These are phyloP conservation scores for Euzetes globulus DNA, from an alignment of 2,888 invertebrate species.

Conservation along the genomic window DNA sequence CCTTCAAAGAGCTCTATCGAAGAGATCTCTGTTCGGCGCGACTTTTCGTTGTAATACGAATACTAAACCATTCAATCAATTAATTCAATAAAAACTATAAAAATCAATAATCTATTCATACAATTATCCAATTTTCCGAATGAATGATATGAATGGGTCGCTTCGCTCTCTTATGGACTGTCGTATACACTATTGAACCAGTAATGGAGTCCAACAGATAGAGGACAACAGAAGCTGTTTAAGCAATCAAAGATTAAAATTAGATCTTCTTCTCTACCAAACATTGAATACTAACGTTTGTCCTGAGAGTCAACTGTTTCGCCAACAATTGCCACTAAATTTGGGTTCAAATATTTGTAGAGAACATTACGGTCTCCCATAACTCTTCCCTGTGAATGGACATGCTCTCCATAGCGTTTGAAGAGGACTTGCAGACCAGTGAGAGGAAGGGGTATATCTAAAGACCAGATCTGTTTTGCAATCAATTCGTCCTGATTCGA, in stretches of 20 bases:
- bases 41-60: slow-evolving; percentile 85
- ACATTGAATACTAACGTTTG: slow-evolving; percentile 56
- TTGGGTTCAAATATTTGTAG: slow-evolving; percentile 97
- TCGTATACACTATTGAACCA: slow-evolving; percentile 75
- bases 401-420: slow-evolving; percentile 44
- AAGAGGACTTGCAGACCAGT: slow-evolving; percentile 46
- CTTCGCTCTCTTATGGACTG: slow-evolving; percentile 72
- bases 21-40: slow-evolving; percentile 80
- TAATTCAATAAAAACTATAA: neutral
- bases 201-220: slow-evolving; percentile 84
- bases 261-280: neutral
- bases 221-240: slow-evolving; percentile 64
- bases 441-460: slow-evolving; percentile 57
- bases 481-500: slow-evolving; percentile 46
- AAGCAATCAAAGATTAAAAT: slow-evolving; percentile 45
- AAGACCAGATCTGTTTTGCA: slow-evolving; percentile 63
- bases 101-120: neutral
- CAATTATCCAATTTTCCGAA: slow-evolving; percentile 82
- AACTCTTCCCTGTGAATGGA: slow-evolving; percentile 69
- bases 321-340: slow-evolving; percentile 77
- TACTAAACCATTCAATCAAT: slow-evolving; percentile 51
- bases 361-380: slow-evolving; percentile 90
- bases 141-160: slow-evolving; percentile 82
- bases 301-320: slow-evolving; percentile 60
- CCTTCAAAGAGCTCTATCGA: slow-evolving; percentile 94